Evolutionary conservation across 2,888 invertebrate genomes (phyloP), one percentile per base, ranked within the genome.

Genomic region (Tetragnatha montana): DNA sequence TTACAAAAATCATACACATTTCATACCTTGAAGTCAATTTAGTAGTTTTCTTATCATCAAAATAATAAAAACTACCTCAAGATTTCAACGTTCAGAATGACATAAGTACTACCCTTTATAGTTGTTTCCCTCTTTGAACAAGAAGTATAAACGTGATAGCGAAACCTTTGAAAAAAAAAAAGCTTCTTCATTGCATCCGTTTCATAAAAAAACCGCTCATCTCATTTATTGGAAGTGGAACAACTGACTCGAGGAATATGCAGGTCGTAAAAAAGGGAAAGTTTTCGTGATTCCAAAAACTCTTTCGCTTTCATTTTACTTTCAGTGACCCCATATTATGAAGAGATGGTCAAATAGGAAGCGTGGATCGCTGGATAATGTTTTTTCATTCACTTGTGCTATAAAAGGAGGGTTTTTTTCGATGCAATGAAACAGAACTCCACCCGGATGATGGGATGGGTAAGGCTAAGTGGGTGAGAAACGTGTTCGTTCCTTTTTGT

Each of bases 191-290:
- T 80, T 74, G 68, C 79, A 69, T 76, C 83, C 75, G n/a, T 35
- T 14, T 14, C 49, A 69, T 79, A 60, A 19, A 80, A 80, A 68
- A 74, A 73, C 80, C 74, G 74, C 86, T 73, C 68, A 68, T 60
- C 80, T 51, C 79, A 49, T 74, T 47, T 71, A 80, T 74, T 80
- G 80, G 73, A 79, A 35, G n/a, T 49, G 51, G 74, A 86, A 74
- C 68, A 80, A 70, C 78, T 79, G 60, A 51, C 47, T 75, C 60
- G 19, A 74, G 74, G 51, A 68, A 35, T 80, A 74, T 17, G n/a
- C 8, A 10, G 80, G 49, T n/a, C 17, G 19, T 60, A 82, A 71
- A 76, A 79, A 86, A 86, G 85, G 35, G 86, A 86, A 86, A 86
- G 86, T 86, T 51, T 80, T 68, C 71, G 49, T 22, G 49, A 21